Evolutionary conservation across 2,797 vertebrate genomes (phyloP).

Genomic region (Ctenopoma kingsleyae): DNA sequence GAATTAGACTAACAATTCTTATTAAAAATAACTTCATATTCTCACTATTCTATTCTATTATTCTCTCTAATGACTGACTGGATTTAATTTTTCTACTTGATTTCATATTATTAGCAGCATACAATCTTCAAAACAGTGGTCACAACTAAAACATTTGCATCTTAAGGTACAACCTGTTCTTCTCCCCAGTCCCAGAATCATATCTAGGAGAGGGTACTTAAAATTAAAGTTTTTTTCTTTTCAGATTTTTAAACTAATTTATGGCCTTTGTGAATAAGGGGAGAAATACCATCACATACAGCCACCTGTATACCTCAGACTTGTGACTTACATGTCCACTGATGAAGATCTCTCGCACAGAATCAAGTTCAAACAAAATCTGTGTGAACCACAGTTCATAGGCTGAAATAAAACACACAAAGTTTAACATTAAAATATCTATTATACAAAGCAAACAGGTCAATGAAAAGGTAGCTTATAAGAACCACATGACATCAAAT

Average conservation of each 20-base stretch:
- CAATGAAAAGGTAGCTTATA: background rate
- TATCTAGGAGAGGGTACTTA: background rate
- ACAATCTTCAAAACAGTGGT: constrained; percentile 4
- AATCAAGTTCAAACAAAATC: constrained; percentile 96
- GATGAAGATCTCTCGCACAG: constrained; percentile 93
- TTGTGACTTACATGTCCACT: constrained; percentile 91
- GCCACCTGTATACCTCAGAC: background rate
- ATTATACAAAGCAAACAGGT: background rate
- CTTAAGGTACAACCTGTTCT: background rate
- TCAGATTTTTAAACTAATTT: background rate
- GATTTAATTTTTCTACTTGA: background rate
- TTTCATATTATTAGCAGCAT: background rate
- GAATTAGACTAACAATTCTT: constrained; percentile 1
- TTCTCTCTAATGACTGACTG: background rate
- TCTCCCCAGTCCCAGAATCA: background rate
- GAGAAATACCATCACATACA: background rate
- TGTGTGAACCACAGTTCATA: constrained; percentile 99
- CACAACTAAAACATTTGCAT: background rate
- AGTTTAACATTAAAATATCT: background rate
- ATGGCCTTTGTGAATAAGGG: background rate
- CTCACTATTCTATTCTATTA: background rate
- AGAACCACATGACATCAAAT: background rate
- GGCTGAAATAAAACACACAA: constrained; percentile 79
- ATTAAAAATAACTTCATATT: background rate
- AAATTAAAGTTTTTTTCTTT: background rate